Evolutionary conservation across 2,888 invertebrate species (phyloP).

Genomic region (Disparrhopalites patrizii): DNA sequence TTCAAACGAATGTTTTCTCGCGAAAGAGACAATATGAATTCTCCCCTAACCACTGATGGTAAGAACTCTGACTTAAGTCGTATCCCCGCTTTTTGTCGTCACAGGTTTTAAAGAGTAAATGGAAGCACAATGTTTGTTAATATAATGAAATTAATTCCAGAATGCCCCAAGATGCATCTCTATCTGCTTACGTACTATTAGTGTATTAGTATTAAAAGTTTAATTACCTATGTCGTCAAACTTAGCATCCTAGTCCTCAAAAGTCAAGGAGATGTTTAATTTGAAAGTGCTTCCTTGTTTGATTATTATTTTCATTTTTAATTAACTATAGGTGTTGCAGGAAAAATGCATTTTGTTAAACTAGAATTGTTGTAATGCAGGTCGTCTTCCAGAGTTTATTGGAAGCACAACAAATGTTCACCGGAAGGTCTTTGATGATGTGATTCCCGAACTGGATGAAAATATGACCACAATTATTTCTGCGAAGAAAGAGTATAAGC

Average conservation of each 20-base stretch:
- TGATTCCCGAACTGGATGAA: constrained; percentile 48
- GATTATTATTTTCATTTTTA: background rate
- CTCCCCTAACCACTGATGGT: constrained; percentile 21
- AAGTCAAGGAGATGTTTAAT: too few relatives aligned
- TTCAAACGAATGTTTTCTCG: constrained; percentile 47
- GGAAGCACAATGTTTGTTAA: too few relatives aligned
- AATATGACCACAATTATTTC: constrained; percentile 47
- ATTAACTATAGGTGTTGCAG: background rate
- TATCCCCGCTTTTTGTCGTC: too few relatives aligned
- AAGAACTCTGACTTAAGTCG: background rate
- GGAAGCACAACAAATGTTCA: constrained; percentile 45
- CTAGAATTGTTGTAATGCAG: background rate
- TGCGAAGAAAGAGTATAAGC: constrained; percentile 39
- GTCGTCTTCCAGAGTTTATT: constrained; percentile 20
- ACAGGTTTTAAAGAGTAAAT: too few relatives aligned
- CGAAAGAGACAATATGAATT: constrained; percentile 32
- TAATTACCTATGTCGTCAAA: too few relatives aligned
- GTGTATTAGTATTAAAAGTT: too few relatives aligned
- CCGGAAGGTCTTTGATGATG: constrained; percentile 43
- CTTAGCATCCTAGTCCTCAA: too few relatives aligned
- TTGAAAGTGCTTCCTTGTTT: too few relatives aligned
- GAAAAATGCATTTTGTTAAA: background rate
- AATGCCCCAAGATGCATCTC: too few relatives aligned
- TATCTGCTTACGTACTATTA: too few relatives aligned
- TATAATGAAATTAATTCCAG: too few relatives aligned